Evolutionary conservation across 2,888 invertebrate genomes (phyloP), one percentile per base, ranked within the genome.

Genomic region (Phasia obesa): DNA sequence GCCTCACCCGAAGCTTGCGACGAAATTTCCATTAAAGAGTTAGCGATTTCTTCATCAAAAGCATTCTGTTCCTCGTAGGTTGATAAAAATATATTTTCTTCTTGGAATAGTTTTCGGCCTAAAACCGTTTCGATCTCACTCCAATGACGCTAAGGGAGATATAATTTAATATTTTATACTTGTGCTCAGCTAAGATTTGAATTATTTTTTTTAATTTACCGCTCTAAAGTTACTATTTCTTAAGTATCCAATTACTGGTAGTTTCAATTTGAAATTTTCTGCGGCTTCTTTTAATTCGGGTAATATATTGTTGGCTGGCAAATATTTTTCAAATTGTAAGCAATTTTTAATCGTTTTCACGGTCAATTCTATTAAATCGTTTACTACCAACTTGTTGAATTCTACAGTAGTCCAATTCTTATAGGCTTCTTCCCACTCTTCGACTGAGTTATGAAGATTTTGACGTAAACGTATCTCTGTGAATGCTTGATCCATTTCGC

Each of bases 1-100:
- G 95, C 95, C 90, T 98, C 98, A 2, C 97, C 97, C 86, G 96
- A 97, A 0, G 98, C 98, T 89, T 97, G 96, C 0, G 95, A 95
- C 0, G 97, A 96, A 9, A 98, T 94, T 88, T 97, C 97, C 94
- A 96, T 95, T 17, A 98, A 90, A 82, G 95, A 94, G 11, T 95
- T 94, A 0, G 94, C 93, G 2, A 87, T 85, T 13, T 83, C 87
- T 86, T 94, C 94, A 62, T 94, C 93, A 91, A 97, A 97, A 0
- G 95, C 95, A n/a, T 94, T 93, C 4, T 95, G 92, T 0, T 94
- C 93, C 80, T 96, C 95, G 59, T 97, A 93, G 25, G 94, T 91
- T 15, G 93, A 93, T 17, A 97, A 91, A 0, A 95, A 95, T 21
- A 96, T 87, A 11, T 92, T 90, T 86, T 94, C 94, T 31, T 96